A percentile compares a stretch with the other conserved stretches of the same genome.
These are phyloP conservation scores for Salvelinus namaycush DNA, from an alignment of 2,113 vertebrate genomes.

Conservation along the genomic window DNA sequence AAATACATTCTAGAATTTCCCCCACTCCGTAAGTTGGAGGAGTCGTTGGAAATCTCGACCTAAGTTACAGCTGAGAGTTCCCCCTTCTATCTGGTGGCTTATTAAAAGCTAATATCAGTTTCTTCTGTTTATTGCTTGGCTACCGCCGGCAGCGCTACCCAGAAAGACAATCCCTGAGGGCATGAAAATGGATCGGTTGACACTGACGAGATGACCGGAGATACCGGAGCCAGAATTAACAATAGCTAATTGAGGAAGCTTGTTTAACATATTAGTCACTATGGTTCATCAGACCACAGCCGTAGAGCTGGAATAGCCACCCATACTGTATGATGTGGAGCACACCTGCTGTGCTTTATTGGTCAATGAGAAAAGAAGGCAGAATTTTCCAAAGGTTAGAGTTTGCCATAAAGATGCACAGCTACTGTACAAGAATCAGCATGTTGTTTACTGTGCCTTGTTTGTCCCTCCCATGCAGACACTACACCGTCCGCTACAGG, in stretches of 20 bases:
- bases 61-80: conserved; percentile 24
- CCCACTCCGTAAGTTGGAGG: conserved; percentile 41
- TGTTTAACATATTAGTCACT: conserved; percentile 30
- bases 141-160: conserved; percentile 17
- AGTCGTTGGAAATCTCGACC: conserved; percentile 60
- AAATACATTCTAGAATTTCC: conserved; percentile 21
- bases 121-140: conserved; percentile 39
- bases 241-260: background rate
- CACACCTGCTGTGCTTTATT: background rate
- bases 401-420: no score
- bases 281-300: background rate
- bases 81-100: conserved; percentile 28
- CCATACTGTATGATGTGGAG: background rate
- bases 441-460: background rate
- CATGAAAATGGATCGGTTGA: conserved; percentile 25
- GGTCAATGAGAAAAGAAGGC: no score
- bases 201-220: background rate
- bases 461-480: conserved; percentile 66
- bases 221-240: conserved; percentile 23
- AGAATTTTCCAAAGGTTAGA: no score
- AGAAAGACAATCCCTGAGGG: conserved; percentile 10
- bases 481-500: conserved; percentile 92
- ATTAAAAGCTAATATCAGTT: conserved; percentile 50
- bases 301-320: background rate
- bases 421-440: background rate